Conservation (phyloP, 2,797 vertebrate genomes). For the Catostomus latipinnis region DNA sequence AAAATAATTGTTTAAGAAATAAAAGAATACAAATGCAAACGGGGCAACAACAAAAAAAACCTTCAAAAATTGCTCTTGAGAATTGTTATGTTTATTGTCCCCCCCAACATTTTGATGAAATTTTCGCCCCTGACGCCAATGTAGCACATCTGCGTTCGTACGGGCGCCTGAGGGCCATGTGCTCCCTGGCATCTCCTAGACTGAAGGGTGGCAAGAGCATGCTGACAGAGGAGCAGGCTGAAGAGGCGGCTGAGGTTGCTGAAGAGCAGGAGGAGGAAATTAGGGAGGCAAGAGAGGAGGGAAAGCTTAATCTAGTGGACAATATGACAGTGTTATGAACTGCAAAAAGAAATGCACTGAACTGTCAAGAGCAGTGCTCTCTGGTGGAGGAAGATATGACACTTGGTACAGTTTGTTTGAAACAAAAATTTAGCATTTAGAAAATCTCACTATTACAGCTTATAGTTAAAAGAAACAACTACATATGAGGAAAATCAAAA, state of each 20-base stretch:
- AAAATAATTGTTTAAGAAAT: too few relatives aligned
- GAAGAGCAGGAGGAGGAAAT: constrained; percentile 79
- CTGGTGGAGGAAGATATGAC: constrained; percentile 82
- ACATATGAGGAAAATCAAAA: too few relatives aligned
- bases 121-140: constrained; percentile 73
- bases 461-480: too few relatives aligned
- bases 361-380: constrained; percentile 78
- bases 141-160: constrained; percentile 90
- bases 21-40: too few relatives aligned
- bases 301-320: constrained; percentile 88
- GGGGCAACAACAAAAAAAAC: too few relatives aligned
- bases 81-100: too few relatives aligned
- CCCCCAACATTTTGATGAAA: too few relatives aligned
- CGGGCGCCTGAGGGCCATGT: constrained; percentile 86
- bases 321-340: constrained; percentile 95
- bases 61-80: too few relatives aligned
- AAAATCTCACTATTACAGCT: too few relatives aligned
- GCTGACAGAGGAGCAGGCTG: constrained; percentile 76
- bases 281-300: constrained; percentile 79
- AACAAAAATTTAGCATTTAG: too few relatives aligned
- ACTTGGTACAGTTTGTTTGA: constrained; percentile 74
- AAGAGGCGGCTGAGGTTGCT: constrained; percentile 75
- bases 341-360: constrained; percentile 78
- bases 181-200: constrained; percentile 81
- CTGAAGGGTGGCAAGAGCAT: constrained; percentile 65